Conservation (phyloP, 2,113 vertebrate species). For the Chrysemys picta region DNA sequence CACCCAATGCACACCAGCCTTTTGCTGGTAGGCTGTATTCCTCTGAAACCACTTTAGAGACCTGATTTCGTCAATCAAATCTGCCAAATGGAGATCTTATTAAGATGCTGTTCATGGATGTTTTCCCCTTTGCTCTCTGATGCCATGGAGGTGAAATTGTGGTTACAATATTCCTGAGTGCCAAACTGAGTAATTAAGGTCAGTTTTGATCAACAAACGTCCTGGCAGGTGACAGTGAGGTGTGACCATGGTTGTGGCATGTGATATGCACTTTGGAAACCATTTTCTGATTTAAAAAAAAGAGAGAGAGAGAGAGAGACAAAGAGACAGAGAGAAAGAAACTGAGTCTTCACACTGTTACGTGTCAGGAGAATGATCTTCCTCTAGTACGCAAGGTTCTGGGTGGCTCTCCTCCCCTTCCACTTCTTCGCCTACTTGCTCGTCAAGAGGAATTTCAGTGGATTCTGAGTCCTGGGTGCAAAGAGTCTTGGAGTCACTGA, state of each 20-base stretch:
- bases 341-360: constrained; percentile 82
- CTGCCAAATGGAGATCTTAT: constrained; percentile 48
- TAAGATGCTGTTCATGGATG: constrained; percentile 59
- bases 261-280: constrained; percentile 88
- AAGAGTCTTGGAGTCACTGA: constrained; percentile 98
- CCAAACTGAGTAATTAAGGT: constrained; percentile 90
- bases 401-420: constrained; percentile 83
- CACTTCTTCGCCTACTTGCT: constrained; percentile 91
- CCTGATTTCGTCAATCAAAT: constrained; percentile 52
- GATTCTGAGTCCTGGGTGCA: constrained; percentile 98
- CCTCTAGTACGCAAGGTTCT: constrained; percentile 81
- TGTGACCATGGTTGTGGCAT: constrained; percentile 83
- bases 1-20: constrained; percentile 41
- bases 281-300: constrained; percentile 73
- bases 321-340: constrained; percentile 4
- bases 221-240: constrained; percentile 81
- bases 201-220: constrained; percentile 85
- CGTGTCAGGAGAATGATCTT: constrained; percentile 85
- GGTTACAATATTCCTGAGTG: constrained; percentile 95
- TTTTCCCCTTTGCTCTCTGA: constrained; percentile 65
- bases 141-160: constrained; percentile 77
- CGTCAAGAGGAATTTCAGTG: constrained; percentile 96
- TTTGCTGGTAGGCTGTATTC: constrained; percentile 76
- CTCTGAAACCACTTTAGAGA: constrained; percentile 71
- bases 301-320: constrained; percentile 31